Percentiles rank a stretch among this genome's conserved stretches.
phyloP scores from a whole-genome alignment of 30 jellyfish, hydroid and myxozoan species.

The Rhopilema esculentum region DNA sequence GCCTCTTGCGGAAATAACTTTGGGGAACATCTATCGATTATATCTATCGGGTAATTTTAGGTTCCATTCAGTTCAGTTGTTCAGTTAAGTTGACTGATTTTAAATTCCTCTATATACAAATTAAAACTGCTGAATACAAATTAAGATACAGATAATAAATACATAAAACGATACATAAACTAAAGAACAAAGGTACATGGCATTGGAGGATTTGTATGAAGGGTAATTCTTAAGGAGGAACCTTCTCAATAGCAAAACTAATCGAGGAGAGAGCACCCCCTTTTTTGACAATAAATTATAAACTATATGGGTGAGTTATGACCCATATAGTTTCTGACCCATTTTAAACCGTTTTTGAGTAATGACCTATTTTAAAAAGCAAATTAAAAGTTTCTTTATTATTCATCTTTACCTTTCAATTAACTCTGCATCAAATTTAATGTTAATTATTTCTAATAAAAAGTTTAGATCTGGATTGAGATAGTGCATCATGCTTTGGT shows the following conservation, averaged over 20 bases:
- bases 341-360: no score
- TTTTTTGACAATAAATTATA: neutral
- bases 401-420: no score
- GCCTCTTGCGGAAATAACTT: no score
- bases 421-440: no score
- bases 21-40: no score
- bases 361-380: no score
- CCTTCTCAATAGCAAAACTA: neutral
- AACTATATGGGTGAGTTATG: neutral
- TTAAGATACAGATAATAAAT: neutral
- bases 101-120: neutral
- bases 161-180: neutral
- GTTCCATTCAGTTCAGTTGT: neutral
- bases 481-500: no score
- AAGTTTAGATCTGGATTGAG: no score
- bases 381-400: no score
- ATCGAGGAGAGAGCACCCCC: neutral
- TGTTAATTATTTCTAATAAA: no score
- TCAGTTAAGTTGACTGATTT: neutral
- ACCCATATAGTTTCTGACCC: no score
- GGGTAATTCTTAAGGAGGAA: neutral
- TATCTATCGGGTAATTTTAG: neutral
- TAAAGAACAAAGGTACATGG: neutral
- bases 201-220: neutral
- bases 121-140: neutral